Conservation (phyloP, 2,113 vertebrate genomes). For the Okapia johnstoni region DNA sequence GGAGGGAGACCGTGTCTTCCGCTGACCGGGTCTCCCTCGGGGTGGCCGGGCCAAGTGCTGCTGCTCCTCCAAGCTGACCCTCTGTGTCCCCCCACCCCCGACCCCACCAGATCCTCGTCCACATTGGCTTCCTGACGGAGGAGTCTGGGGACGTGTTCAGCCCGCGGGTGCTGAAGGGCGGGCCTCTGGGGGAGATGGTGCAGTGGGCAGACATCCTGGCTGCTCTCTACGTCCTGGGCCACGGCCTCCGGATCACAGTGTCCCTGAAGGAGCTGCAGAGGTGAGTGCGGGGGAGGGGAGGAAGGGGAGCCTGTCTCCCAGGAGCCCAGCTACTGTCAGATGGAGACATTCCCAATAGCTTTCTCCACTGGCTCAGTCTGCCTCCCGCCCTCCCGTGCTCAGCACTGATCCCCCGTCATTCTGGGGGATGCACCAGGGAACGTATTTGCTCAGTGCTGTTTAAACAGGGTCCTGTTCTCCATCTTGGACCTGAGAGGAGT, state of each 20-base stretch:
- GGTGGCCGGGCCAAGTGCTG: not conserved
- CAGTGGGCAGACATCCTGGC: conserved; percentile 98
- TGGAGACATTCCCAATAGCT: fast-evolving
- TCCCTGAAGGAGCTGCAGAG: conserved; percentile 97
- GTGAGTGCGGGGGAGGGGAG: conserved; percentile 77
- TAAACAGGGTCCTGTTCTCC: not conserved
- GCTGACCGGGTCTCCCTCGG: not conserved
- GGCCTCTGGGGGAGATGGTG: conserved; percentile 98
- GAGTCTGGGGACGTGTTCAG: conserved; percentile 98
- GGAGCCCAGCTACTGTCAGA: not conserved
- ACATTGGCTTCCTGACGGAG: conserved; percentile 97
- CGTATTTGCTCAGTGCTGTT: fast-evolving
- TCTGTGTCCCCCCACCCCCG: not conserved
- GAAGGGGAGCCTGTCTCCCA: fast-evolving
- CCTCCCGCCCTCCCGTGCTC: not conserved
- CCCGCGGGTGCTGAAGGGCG: conserved; percentile 94
- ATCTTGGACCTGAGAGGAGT: fast-evolving
- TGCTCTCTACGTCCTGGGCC: conserved; percentile 92
- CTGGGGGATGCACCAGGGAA: not conserved
- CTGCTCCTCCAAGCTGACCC: not conserved
- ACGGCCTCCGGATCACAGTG: conserved; percentile 91
- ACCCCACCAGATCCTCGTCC: conserved; percentile 88
- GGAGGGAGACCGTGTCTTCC: not conserved
- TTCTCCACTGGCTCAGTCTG: not conserved
- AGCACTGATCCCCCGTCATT: fast-evolving